Percentiles rank a stretch among this genome's conserved stretches.
phyloP scores from a whole-genome alignment of 2,113 vertebrate genomes.

The Poicephalus meyeri region DNA sequence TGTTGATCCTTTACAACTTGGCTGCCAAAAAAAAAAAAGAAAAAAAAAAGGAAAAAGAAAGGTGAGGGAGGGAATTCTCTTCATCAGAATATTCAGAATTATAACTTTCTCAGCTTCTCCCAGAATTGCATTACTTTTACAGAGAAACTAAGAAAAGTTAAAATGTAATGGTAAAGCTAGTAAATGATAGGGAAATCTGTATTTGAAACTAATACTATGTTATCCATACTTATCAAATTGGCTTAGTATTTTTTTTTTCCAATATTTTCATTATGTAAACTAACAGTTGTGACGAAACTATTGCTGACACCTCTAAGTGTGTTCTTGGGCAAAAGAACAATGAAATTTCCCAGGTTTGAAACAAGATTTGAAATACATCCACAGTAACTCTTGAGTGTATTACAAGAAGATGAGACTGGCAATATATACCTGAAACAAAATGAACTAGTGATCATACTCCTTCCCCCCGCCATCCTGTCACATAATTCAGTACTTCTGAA shows the following conservation, averaged over 20 bases:
- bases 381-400: background rate
- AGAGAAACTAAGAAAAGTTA: background rate
- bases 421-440: background rate
- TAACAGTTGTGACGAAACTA: background rate
- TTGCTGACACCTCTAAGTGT: background rate
- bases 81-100: background rate
- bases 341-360: background rate
- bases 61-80: background rate
- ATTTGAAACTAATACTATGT: background rate
- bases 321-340: background rate
- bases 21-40: background rate
- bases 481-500: background rate
- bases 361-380: background rate
- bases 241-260: background rate
- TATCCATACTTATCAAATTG: background rate
- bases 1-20: slow-evolving; percentile 2
- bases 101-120: background rate
- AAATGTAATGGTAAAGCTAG: background rate
- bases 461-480: background rate
- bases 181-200: background rate
- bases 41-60: background rate
- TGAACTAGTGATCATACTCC: background rate
- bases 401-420: background rate
- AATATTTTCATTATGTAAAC: background rate
- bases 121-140: background rate